A percentile compares a stretch with the other conserved stretches of the same genome.
phyloP scores from a whole-genome alignment of 2,888 invertebrate species.

The Dorcus parallelipipedus region DNA sequence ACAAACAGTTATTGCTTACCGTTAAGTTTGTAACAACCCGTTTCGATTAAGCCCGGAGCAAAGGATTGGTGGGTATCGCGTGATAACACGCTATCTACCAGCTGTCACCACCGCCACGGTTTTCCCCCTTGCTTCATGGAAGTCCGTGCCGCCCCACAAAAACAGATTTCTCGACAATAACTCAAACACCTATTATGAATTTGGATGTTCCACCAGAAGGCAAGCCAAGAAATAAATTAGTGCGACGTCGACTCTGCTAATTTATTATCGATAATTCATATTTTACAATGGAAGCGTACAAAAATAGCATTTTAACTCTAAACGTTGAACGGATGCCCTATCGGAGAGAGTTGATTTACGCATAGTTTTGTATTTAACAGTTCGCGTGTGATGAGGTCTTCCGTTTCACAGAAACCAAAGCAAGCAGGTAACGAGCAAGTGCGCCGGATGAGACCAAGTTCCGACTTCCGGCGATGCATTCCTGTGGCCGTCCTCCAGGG shows the following conservation, averaged over 20 bases:
- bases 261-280: background rate
- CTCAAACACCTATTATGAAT: conserved; percentile 18
- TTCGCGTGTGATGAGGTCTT: background rate
- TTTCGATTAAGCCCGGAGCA: conserved; percentile 16
- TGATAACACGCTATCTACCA: conserved; percentile 32
- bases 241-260: conserved; percentile 1
- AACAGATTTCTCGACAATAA: conserved; percentile 13
- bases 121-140: conserved; percentile 13
- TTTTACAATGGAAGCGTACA: conserved; percentile 23
- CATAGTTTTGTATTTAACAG: conserved; percentile 1
- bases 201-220: conserved; percentile 10
- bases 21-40: conserved; percentile 26
- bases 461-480: conserved; percentile 1
- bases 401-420: conserved; percentile 9
- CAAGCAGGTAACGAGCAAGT: conserved; percentile 11
- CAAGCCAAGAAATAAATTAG: conserved; percentile 2
- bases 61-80: conserved; percentile 24
- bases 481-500: conserved; percentile 19
- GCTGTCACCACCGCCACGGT: conserved; percentile 31
- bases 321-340: conserved; percentile 5
- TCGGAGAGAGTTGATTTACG: background rate
- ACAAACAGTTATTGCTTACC: conserved; percentile 8
- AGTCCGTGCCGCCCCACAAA: background rate
- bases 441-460: conserved; percentile 4
- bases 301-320: conserved; percentile 26